phyloP scores from a whole-genome alignment of 2,797 vertebrate genomes.

The Anguilla obscura region DNA sequence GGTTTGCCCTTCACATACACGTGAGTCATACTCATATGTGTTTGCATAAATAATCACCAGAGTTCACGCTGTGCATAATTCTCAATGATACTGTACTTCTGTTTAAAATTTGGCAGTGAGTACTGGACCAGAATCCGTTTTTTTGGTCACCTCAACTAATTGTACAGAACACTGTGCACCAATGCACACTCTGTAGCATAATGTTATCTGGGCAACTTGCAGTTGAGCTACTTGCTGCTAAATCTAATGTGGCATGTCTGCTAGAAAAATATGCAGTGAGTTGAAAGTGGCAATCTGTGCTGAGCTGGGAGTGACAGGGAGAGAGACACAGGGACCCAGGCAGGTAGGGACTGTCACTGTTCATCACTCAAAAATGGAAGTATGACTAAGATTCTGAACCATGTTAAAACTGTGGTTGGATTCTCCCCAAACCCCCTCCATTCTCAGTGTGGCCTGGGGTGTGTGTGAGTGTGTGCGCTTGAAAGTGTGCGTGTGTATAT shows the following conservation, averaged over 20 bases:
- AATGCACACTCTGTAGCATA: background rate
- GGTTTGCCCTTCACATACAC: background rate
- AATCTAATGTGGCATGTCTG: slow-evolving; percentile 1
- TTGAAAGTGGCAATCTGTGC: background rate
- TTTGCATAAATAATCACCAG: background rate
- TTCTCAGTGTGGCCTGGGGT: background rate
- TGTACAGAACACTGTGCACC: background rate
- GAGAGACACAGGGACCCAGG: background rate
- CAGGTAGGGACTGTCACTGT: background rate
- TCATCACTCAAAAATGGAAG: background rate
- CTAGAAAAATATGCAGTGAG: background rate
- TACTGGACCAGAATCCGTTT: background rate
- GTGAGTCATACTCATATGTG: background rate
- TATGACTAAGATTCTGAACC: background rate
- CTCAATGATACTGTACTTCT: background rate
- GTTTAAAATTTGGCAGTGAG: background rate
- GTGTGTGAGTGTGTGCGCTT: background rate
- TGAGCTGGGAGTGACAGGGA: background rate
- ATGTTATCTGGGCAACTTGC: slow-evolving; percentile 1
- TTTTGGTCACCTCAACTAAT: background rate
- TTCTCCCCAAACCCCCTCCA: background rate
- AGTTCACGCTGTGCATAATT: background rate
- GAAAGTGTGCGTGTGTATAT: background rate
- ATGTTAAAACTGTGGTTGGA: background rate
- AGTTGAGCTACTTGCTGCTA: background rate